Percentiles rank a stretch among this genome's conserved stretches.
These are phyloP conservation scores for Meda fulgida DNA, from an alignment of 2,797 vertebrate species.

Conservation along the genomic window DNA sequence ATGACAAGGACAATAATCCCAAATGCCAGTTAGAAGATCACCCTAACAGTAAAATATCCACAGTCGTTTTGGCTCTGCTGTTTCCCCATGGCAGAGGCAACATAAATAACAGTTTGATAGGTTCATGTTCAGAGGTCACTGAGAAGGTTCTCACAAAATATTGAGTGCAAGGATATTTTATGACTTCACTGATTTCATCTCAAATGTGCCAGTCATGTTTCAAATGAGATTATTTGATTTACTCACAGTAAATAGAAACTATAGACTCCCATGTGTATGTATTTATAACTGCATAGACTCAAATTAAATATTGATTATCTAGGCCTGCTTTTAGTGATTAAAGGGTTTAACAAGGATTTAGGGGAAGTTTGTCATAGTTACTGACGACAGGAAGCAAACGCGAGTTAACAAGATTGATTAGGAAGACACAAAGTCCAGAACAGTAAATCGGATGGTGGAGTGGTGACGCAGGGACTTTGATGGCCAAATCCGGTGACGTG, in stretches of 20 bases:
- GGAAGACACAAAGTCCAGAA: too few relatives aligned
- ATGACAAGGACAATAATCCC: slow-evolving; percentile 65
- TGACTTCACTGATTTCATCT: slow-evolving; percentile 72
- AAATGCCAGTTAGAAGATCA: slow-evolving; percentile 34
- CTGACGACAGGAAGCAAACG: too few relatives aligned
- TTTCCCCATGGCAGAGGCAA: slow-evolving; percentile 32
- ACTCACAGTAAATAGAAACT: slow-evolving; percentile 32
- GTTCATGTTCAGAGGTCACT: slow-evolving; percentile 63
- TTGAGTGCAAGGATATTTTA: slow-evolving; percentile 68
- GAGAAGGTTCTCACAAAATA: slow-evolving; percentile 55
- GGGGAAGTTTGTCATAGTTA: too few relatives aligned
- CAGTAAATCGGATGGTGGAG: too few relatives aligned
- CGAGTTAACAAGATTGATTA: too few relatives aligned
- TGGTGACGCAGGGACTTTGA: too few relatives aligned
- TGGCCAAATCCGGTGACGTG: too few relatives aligned
- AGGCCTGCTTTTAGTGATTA: not conserved
- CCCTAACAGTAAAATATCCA: slow-evolving; percentile 31
- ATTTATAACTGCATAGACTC: not conserved
- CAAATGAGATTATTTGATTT: slow-evolving; percentile 70
- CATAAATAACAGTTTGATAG: slow-evolving; percentile 64
- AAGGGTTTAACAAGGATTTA: not conserved
- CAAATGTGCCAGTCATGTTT: slow-evolving; percentile 53
- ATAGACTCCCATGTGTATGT: not conserved
- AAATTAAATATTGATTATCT: not conserved
- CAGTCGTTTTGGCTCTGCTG: not conserved